Evolutionary conservation across 2,888 invertebrate species (phyloP).

Genomic region (Polyommatus icarus): DNA sequence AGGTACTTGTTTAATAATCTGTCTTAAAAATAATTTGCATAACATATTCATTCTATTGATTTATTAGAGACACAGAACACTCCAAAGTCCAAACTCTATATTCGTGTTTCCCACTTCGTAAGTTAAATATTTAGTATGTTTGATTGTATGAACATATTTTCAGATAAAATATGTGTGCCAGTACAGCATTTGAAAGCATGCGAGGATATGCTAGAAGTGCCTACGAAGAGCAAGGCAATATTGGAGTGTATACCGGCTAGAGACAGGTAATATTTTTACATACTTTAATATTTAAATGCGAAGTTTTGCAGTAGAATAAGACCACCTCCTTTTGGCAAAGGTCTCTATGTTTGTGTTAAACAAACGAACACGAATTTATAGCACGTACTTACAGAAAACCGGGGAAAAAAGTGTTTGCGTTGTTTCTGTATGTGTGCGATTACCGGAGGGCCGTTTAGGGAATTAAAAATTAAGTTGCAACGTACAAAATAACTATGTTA

Average conservation of each 20-base stretch:
- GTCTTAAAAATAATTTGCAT: neutral
- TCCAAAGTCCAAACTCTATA: neutral
- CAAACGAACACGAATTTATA: too few relatives aligned
- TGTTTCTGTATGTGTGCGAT: too few relatives aligned
- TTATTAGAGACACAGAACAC: too few relatives aligned
- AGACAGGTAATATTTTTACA: constrained; percentile 79
- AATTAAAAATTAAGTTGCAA: too few relatives aligned
- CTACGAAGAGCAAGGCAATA: constrained; percentile 79
- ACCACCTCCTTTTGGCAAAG: too few relatives aligned
- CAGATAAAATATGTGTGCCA: constrained; percentile 89
- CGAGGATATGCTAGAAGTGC: constrained; percentile 83
- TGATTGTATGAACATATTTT: constrained; percentile 36
- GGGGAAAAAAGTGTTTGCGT: too few relatives aligned
- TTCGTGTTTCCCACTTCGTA: neutral
- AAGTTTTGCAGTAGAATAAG: too few relatives aligned
- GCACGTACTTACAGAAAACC: too few relatives aligned
- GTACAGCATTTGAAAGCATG: constrained; percentile 82
- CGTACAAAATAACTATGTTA: too few relatives aligned
- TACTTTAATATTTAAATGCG: neutral
- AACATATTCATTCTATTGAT: neutral
- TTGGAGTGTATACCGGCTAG: constrained; percentile 85
- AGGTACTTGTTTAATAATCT: too few relatives aligned
- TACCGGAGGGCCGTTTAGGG: too few relatives aligned
- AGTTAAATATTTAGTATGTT: neutral
- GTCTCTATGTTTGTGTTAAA: too few relatives aligned